Evolutionary conservation across 2,888 invertebrate species (phyloP), one percentile per base, ranked within the genome.

Genomic region (Caenorhabditis sp.): DNA sequence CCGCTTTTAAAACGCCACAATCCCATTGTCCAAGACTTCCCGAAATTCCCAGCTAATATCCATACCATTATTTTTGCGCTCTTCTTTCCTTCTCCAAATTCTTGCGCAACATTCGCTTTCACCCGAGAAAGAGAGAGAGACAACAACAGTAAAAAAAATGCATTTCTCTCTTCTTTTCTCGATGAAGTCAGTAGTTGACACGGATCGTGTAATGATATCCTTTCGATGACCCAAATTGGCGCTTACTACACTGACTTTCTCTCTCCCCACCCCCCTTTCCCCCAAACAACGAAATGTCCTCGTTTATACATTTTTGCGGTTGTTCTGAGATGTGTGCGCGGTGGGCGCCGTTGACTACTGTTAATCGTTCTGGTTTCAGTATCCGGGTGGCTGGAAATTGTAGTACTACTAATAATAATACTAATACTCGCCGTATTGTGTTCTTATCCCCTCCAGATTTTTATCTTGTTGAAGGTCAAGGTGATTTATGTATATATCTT

Each of bases 181-280:
- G 43, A 43, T 43, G 43, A 43, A 43, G 43, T 43, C 43, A 43
- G 43, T 43, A 43, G 57, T 21, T 58, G 57, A 58, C 57, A 58
- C 57, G 57, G 57, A 58, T 58, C 57, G 57, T 58, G 12, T 26
- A 36, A 58, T 58, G 57, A 58, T 58, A 58, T 58, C 43, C 43
- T 43, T 43, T 43, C 43, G 43, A 43, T 43, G 43, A 43, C 43
- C 43, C 43, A 43, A 43, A 43, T 43, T 43, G 43, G 43, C 43
- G 43, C 43, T 43, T 43, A 43, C 43, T 43, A 3, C 43, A 10
- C 31, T 7, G 43, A 43, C 43, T 43, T 43, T 43, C 43, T 43
- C 43, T 43, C 43, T 14, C 17, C 43, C 17, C 43, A 17, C 14
- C 43, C 17, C 43, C 17, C 17, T 43, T 14, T 43, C 43, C 3